These are phyloP conservation scores for Strix uralensis DNA, from an alignment of 2,113 vertebrate genomes.

Conservation along the genomic window DNA sequence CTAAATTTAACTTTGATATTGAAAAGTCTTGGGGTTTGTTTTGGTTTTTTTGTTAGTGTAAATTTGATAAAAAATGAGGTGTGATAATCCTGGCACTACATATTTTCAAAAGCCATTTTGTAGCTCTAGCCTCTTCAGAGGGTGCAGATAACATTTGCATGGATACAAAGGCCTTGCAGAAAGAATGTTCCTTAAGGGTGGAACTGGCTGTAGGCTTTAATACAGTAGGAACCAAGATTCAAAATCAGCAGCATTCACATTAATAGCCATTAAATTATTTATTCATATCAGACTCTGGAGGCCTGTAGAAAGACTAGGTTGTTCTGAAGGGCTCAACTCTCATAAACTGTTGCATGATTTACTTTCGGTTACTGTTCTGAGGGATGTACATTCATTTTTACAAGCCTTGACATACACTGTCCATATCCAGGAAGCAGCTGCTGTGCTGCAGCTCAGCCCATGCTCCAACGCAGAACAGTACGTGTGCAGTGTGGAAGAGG, in stretches of 20 bases:
- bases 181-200: slow-evolving; percentile 33
- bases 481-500: accelerated
- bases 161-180: slow-evolving; percentile 39
- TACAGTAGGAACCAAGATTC: neutral
- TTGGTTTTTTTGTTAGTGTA: neutral
- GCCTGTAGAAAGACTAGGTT: neutral
- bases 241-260: slow-evolving; percentile 25
- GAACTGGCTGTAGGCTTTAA: slow-evolving; percentile 19
- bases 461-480: neutral
- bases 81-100: neutral
- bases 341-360: neutral
- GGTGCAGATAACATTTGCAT: slow-evolving; percentile 40
- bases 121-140: slow-evolving; percentile 43
- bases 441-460: neutral
- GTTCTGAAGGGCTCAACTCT: neutral
- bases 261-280: slow-evolving; percentile 48
- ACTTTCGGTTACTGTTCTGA: neutral
- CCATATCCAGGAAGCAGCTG: neutral
- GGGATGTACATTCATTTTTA: neutral
- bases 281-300: slow-evolving; percentile 27
- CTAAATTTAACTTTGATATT: slow-evolving; percentile 52
- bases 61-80: neutral
- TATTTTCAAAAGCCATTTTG: slow-evolving; percentile 51
- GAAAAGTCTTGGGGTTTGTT: slow-evolving; percentile 11
- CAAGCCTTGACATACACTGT: neutral